Percentiles rank a stretch among this genome's conserved stretches.
These are phyloP conservation scores for Dermochelys coriacea DNA, from an alignment of 2,797 vertebrate species.

Conservation along the genomic window DNA sequence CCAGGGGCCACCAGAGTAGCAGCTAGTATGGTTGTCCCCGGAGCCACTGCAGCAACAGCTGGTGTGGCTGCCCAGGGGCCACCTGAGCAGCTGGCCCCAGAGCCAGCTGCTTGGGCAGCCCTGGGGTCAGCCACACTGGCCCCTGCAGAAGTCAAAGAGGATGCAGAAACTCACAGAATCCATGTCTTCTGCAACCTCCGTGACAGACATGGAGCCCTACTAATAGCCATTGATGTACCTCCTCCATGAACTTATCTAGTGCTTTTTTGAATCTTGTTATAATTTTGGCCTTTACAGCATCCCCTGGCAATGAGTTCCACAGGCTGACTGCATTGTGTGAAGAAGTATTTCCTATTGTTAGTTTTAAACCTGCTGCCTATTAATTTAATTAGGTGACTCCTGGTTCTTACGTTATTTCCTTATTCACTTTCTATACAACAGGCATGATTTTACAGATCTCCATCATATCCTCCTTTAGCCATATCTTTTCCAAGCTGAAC, in stretches of 20 bases:
- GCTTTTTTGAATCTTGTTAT: background rate
- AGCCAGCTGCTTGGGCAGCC: no score
- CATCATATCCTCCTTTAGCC: background rate
- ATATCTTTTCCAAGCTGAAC: background rate
- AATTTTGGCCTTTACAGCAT: background rate
- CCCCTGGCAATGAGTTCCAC: background rate
- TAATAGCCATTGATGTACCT: background rate
- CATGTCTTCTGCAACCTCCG: no score
- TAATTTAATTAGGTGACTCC: background rate
- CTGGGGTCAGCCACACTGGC: no score
- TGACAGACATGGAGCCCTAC: background rate
- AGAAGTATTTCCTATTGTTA: background rate
- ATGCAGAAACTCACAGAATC: no score
- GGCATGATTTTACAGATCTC: background rate
- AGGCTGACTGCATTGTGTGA: background rate
- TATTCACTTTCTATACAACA: background rate
- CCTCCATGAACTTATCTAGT: background rate
- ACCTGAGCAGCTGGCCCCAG: no score
- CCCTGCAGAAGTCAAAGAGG: no score
- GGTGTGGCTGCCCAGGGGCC: no score
- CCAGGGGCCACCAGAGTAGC: no score
- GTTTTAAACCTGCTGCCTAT: background rate
- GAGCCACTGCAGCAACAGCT: no score
- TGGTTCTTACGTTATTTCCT: background rate
- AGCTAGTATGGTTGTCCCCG: no score